phyloP scores from a whole-genome alignment of 2,888 invertebrate species.

The Sphecodes monilicornis region DNA sequence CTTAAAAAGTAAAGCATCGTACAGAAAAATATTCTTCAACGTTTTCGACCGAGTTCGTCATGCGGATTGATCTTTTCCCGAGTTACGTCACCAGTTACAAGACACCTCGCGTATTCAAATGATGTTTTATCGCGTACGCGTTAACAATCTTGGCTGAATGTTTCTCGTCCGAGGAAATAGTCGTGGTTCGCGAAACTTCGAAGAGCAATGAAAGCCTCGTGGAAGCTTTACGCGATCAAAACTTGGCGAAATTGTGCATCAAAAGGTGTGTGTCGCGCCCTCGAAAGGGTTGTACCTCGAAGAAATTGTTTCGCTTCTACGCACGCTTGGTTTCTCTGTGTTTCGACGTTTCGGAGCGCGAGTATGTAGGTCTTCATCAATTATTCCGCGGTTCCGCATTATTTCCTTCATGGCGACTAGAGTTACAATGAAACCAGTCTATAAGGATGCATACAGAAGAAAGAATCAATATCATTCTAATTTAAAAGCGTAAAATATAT shows the following conservation, averaged over 20 bases:
- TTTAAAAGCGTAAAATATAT: background rate
- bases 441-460: background rate
- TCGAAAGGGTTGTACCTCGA: conserved; percentile 33
- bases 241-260: conserved; percentile 73
- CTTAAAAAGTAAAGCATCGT: background rate
- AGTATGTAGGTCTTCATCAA: conserved; percentile 56
- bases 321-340: conserved; percentile 45
- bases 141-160: background rate
- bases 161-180: background rate
- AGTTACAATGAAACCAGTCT: background rate
- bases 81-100: background rate
- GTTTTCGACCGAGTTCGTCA: background rate
- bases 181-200: background rate
- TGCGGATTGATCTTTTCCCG: background rate
- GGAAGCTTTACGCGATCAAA: conserved; percentile 71
- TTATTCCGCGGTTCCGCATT: conserved; percentile 32
- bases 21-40: background rate
- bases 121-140: background rate
- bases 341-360: conserved; percentile 44
- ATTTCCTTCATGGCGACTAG: background rate
- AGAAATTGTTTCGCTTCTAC: conserved; percentile 66
- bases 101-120: background rate
- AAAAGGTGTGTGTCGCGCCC: conserved; percentile 66
- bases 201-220: conserved; percentile 55
- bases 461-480: background rate